Base-by-base conservation (phyloP, 1,140 invertebrate genomes). In the Cydia fagiglandana region DNA sequence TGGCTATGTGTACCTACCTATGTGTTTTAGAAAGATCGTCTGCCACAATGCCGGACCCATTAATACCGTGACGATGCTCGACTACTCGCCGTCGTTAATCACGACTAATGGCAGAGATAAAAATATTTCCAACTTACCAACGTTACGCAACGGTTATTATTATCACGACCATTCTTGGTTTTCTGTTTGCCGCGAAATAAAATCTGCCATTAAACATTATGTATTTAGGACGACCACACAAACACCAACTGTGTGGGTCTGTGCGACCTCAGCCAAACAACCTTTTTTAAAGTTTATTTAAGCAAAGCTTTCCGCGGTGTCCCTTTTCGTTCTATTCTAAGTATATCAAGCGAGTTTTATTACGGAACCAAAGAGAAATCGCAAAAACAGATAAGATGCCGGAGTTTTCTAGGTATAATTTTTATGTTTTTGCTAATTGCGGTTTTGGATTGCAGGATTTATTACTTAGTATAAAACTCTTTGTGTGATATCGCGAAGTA, bases 41-140 rank as follows among this genome's bases (percentile, higher is more conserved):
- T 56, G 66, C 73, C 38, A 79, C 77, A 80, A 77, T 78, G 61
- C 76, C 30, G 24, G 20, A n/a, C 64, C 47, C 76, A 79, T 79
- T 80, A 79, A 82, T 80, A 78, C 73, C 56, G 74, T 45, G 38
- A 77, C 68, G 20, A 61, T 50, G 50, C 78, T 61, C 38, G 61
- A 50, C 75, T 68, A 79, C 77, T 66, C 56, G 47, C 38, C 24
- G 38, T 79, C 81, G 76, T 82, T 82, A 82, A 82, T 82, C 79
- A 82, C 74, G 64, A 77, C 76, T 82, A 82, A 82, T 82, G 81
- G 76, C 78, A 73, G 75, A 78, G 81, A 82, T 82, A 80, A 78
- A 79, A 82, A 80, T 82, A 82, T 80, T 75, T 78, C 73, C 50
- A 74, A 76, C 73, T 76, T 75, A 75, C 73, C 78, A 38, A 30